A percentile compares a stretch with the other conserved stretches of the same genome.
phyloP scores from a whole-genome alignment of 2,113 vertebrate genomes.

The Chaetura pelagica region DNA sequence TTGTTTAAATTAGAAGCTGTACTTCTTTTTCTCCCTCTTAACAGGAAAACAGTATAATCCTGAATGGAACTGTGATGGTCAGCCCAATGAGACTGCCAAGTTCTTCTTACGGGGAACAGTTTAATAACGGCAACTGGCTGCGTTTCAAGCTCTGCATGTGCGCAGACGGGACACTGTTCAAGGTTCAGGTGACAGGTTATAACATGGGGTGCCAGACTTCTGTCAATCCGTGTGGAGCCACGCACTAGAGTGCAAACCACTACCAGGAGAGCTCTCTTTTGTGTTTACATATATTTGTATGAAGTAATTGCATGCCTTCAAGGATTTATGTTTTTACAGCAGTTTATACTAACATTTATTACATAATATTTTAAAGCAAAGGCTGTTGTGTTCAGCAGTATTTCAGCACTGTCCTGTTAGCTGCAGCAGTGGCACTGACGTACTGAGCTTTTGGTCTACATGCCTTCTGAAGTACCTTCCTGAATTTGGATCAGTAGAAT shows the following conservation, averaged over 20 bases:
- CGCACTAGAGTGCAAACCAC: constrained; percentile 60
- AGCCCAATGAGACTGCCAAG: constrained; percentile 87
- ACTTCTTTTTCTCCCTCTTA: not conserved
- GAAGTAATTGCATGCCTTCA: constrained; percentile 59
- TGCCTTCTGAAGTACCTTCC: not conserved
- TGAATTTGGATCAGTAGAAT: not conserved
- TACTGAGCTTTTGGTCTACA: not conserved
- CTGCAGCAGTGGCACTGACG: not conserved
- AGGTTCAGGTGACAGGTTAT: constrained; percentile 87
- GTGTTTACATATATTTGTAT: constrained; percentile 30
- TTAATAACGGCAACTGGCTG: constrained; percentile 81
- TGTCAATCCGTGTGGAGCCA: constrained; percentile 88
- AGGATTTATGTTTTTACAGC: constrained; percentile 49
- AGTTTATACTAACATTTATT: constrained; percentile 43
- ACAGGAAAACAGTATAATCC: constrained; percentile 94
- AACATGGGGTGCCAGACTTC: constrained; percentile 96
- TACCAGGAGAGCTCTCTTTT: not conserved
- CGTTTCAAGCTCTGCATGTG: constrained; percentile 98
- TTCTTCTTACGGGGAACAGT: constrained; percentile 78
- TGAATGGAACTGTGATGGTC: constrained; percentile 94
- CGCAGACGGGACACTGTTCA: constrained; percentile 92
- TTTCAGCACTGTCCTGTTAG: not conserved
- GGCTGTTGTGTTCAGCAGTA: not conserved
- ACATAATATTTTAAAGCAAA: constrained; percentile 19
- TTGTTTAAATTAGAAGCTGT: not conserved